Evolutionary conservation across 2,113 vertebrate species (phyloP).

Genomic region (Caranx melampygus): DNA sequence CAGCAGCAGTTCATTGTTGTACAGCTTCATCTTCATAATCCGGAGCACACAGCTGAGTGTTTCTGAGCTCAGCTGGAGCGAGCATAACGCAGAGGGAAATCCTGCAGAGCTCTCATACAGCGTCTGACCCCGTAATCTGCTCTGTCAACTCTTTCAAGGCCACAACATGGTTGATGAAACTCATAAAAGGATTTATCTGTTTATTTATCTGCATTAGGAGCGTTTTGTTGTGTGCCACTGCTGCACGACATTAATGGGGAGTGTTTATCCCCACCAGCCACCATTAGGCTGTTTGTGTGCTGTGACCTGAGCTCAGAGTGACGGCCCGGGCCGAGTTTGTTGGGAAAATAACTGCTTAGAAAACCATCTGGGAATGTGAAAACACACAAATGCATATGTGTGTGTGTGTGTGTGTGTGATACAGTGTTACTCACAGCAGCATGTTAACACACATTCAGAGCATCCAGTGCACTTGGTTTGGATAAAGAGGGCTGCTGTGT

Average conservation of each 20-base stretch:
- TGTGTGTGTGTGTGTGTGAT: neutral
- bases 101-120: constrained; percentile 13
- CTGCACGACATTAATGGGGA: constrained; percentile 16
- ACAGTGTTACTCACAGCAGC: neutral
- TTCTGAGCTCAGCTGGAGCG: constrained; percentile 46
- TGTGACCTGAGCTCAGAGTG: constrained; percentile 12
- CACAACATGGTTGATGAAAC: constrained; percentile 8
- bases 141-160: constrained; percentile 31
- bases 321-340: constrained; percentile 34
- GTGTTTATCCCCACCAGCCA: constrained; percentile 19
- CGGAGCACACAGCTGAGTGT: constrained; percentile 14
- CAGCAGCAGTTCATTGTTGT: constrained; percentile 26
- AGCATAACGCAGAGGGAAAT: constrained; percentile 44
- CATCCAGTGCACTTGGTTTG: constrained; percentile 23
- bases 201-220: constrained; percentile 30
- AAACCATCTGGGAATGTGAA: constrained; percentile 39
- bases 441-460: neutral
- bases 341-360: constrained; percentile 57
- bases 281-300: constrained; percentile 44
- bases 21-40: constrained; percentile 44
- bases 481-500: constrained; percentile 55
- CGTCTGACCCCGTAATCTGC: constrained; percentile 38
- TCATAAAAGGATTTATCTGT: constrained; percentile 22
- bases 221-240: constrained; percentile 3
- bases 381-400: neutral